phyloP scores from a whole-genome alignment of 1,140 invertebrate species.

The Chelonus insularis region DNA sequence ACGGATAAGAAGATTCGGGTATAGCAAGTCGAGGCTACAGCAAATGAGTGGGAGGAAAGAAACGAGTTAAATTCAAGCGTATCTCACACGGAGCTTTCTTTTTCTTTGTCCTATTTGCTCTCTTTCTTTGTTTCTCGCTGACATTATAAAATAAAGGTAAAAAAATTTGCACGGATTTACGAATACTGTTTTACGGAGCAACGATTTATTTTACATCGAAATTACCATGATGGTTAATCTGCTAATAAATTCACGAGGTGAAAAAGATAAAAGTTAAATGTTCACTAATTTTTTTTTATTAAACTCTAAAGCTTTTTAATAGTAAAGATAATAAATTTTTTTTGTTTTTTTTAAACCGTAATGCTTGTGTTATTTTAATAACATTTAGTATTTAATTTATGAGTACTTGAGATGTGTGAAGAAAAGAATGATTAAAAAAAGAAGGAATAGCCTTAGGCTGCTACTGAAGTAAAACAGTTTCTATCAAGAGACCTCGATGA shows the following conservation, averaged over 20 bases:
- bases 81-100: conserved; percentile 13
- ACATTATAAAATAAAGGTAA: conserved; percentile 27
- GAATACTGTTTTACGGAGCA: conserved; percentile 9
- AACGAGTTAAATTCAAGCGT: conserved; percentile 19
- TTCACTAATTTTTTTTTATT: neutral
- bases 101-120: neutral
- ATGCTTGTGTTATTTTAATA: too few relatives aligned
- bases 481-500: conserved; percentile 39
- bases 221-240: conserved; percentile 24
- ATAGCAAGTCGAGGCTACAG: conserved; percentile 18
- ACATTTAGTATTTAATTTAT: too few relatives aligned
- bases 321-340: too few relatives aligned
- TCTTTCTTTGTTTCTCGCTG: neutral
- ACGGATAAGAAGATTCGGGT: conserved; percentile 33
- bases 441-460: conserved; percentile 16
- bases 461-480: conserved; percentile 37
- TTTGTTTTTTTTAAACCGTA: too few relatives aligned
- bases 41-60: conserved; percentile 9
- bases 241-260: conserved; percentile 21
- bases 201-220: conserved; percentile 21
- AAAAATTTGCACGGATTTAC: conserved; percentile 29
- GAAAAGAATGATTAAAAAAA: neutral
- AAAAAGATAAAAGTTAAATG: neutral
- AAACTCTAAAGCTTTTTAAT: neutral
- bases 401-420: neutral